phyloP scores from a whole-genome alignment of 2,797 vertebrate species.

The Labeo calbasu region DNA sequence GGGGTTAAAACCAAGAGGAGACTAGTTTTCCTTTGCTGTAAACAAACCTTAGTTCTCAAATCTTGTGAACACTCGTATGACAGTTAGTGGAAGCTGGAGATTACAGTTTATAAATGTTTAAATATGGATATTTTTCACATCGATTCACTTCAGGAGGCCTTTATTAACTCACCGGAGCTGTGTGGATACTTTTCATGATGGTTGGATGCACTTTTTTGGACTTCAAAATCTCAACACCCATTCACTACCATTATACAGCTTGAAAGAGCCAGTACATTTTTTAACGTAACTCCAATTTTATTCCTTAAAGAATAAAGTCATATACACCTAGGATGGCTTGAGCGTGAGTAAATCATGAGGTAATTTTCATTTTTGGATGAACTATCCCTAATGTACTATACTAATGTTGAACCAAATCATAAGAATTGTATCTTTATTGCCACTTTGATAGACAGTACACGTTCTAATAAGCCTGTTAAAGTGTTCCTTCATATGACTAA shows the following conservation, averaged over 20 bases:
- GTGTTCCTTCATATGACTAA: conserved; percentile 12
- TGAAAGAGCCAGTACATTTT: background rate
- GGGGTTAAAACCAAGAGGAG: too few relatives aligned
- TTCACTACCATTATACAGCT: background rate
- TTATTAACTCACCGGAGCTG: background rate
- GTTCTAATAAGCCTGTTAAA: conserved; percentile 8
- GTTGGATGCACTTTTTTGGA: background rate
- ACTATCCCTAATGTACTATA: background rate
- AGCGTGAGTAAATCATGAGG: background rate
- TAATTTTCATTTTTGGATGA: background rate
- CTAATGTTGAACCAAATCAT: background rate
- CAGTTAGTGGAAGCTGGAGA: too few relatives aligned
- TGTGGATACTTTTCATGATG: background rate
- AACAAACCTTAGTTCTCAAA: too few relatives aligned
- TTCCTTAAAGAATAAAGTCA: background rate
- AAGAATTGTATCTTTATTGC: conserved; percentile 11
- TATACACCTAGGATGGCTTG: background rate
- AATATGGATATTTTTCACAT: background rate
- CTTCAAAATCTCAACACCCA: background rate
- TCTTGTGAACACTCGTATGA: too few relatives aligned
- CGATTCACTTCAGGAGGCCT: background rate
- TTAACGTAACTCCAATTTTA: background rate
- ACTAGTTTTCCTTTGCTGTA: too few relatives aligned
- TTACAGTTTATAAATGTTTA: background rate
- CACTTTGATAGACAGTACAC: background rate